phyloP scores from a whole-genome alignment of 2,888 invertebrate genomes.

The Pterostichus niger region DNA sequence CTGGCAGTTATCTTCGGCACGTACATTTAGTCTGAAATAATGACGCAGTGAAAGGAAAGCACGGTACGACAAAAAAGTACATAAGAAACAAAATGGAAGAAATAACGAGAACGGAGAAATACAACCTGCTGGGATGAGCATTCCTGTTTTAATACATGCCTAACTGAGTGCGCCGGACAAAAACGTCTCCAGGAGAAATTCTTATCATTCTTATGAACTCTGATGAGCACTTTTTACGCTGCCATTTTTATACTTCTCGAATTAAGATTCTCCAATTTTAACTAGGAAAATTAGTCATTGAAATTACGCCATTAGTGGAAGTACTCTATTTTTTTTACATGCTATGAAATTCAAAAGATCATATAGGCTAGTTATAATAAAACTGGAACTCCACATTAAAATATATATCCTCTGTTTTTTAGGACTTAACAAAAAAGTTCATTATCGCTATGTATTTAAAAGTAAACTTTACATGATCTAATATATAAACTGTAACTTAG shows the following conservation, averaged over 20 bases:
- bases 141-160: constrained; percentile 19
- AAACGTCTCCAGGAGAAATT: constrained; percentile 1
- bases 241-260: not conserved
- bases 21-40: constrained; percentile 58
- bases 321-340: too few relatives aligned
- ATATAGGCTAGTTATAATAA: too few relatives aligned
- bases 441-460: too few relatives aligned
- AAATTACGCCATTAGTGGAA: too few relatives aligned
- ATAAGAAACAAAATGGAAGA: constrained; percentile 46
- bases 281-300: too few relatives aligned
- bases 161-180: not conserved
- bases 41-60: constrained; percentile 52
- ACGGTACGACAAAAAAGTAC: constrained; percentile 40
- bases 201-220: not conserved
- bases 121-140: constrained; percentile 19
- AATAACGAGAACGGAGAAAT: constrained; percentile 33
- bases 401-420: too few relatives aligned
- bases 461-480: too few relatives aligned
- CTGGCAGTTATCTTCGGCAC: constrained; percentile 62
- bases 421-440: too few relatives aligned
- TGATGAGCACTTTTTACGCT: not conserved
- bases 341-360: too few relatives aligned
- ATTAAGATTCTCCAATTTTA: too few relatives aligned
- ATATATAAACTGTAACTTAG: too few relatives aligned
- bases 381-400: too few relatives aligned